Evolutionary conservation across 2,113 vertebrate species (phyloP).

Genomic region (Hemichromis elongatus): DNA sequence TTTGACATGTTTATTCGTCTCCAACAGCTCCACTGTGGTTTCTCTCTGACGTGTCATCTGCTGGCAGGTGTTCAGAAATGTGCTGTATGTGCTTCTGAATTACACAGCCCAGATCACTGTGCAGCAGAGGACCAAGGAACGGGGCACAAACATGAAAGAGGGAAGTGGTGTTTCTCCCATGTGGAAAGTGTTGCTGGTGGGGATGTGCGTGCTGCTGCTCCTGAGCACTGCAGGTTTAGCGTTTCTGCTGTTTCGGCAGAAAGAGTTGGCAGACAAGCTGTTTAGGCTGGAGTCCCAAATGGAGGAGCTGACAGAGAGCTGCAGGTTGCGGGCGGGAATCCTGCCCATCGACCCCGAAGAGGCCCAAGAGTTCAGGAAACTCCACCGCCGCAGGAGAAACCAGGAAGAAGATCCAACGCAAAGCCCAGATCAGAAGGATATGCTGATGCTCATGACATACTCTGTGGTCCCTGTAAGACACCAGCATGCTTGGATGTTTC

Average conservation of each 20-base stretch:
- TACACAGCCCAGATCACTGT: constrained; percentile 17
- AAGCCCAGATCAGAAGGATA: constrained; percentile 64
- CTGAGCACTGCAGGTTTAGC: constrained; percentile 73
- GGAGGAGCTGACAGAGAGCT: constrained; percentile 45
- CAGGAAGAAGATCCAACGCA: constrained; percentile 16
- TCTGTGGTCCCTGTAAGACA: constrained; percentile 82
- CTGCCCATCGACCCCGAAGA: background rate
- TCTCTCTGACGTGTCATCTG: constrained; percentile 32
- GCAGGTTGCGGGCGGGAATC: background rate
- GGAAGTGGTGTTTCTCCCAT: background rate
- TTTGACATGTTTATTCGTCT: constrained; percentile 47
- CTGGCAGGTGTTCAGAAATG: constrained; percentile 49
- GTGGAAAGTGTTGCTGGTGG: constrained; percentile 60
- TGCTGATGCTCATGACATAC: constrained; percentile 83
- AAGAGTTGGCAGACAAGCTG: constrained; percentile 71
- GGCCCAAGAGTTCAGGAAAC: constrained; percentile 9
- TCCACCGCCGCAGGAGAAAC: constrained; percentile 74
- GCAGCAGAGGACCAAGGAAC: background rate
- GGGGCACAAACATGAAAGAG: constrained; percentile 38
- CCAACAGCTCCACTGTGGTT: background rate
- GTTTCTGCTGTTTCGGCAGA: constrained; percentile 74
- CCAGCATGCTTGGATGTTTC: background rate
- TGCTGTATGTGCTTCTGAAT: constrained; percentile 10
- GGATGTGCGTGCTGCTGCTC: constrained; percentile 64
- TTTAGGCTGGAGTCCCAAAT: constrained; percentile 64